phyloP scores from a whole-genome alignment of 2,113 vertebrate genomes.

The Tragelaphus imberbis region DNA sequence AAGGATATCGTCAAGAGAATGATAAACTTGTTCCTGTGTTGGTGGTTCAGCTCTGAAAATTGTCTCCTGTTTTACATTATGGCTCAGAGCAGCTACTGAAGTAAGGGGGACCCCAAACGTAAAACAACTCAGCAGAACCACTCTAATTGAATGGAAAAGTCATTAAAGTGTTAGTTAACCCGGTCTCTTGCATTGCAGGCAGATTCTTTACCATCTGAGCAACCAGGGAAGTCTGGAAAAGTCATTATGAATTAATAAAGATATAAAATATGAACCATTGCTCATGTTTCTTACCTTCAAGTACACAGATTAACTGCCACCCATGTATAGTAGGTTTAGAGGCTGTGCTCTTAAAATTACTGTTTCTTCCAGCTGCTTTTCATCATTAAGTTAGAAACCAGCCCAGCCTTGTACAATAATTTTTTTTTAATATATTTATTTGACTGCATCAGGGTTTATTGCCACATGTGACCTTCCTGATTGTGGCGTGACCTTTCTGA shows the following conservation, averaged over 20 bases:
- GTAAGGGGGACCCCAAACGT: background rate
- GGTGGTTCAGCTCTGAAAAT: background rate
- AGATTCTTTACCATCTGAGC: background rate
- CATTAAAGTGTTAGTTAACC: background rate
- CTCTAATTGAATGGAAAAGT: background rate
- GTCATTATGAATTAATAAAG: background rate
- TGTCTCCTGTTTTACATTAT: background rate
- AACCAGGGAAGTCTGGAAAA: background rate
- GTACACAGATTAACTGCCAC: background rate
- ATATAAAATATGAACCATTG: background rate
- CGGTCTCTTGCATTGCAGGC: background rate
- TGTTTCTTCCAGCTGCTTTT: background rate
- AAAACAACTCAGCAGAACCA: background rate
- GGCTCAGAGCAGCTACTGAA: background rate
- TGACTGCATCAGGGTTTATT: background rate
- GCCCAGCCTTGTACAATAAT: background rate
- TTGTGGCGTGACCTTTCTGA: background rate
- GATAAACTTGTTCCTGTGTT: background rate
- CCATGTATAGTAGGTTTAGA: background rate
- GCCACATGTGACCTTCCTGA: background rate
- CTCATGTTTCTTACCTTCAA: background rate
- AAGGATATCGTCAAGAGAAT: background rate
- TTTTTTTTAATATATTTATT: background rate
- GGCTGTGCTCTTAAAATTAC: background rate
- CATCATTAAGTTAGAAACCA: background rate